A percentile compares a stretch with the other conserved stretches of the same genome.
Conservation (phyloP, 2,888 invertebrate species). For the Pheosia gnoma region DNA sequence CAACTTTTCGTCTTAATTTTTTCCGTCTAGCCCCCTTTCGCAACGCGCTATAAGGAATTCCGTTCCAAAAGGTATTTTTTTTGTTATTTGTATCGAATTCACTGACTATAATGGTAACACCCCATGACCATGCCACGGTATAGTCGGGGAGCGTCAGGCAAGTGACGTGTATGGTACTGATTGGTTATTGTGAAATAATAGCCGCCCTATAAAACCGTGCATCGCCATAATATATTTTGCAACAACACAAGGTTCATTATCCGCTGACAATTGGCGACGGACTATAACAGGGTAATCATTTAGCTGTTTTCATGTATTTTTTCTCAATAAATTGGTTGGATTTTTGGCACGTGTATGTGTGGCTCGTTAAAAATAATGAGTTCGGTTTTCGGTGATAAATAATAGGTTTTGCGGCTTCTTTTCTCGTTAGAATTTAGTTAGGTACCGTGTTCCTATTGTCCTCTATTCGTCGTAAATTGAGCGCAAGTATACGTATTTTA, state of each 20-base stretch:
- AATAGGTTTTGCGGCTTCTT: constrained; percentile 52
- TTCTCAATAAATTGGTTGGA: constrained; percentile 71
- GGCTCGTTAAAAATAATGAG: constrained; percentile 81
- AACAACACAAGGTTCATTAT: constrained; percentile 39
- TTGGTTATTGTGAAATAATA: constrained; percentile 80
- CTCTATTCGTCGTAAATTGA: constrained; percentile 31
- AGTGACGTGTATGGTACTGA: constrained; percentile 75
- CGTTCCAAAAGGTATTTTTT: not conserved
- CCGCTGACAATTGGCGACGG: constrained; percentile 12
- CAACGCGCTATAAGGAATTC: no score
- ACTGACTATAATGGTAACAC: constrained; percentile 36
- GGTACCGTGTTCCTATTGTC: constrained; percentile 31
- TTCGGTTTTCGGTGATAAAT: constrained; percentile 63
- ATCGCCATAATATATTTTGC: constrained; percentile 33
- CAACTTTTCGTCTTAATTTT: no score
- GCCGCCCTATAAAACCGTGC: constrained; percentile 55
- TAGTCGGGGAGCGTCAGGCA: constrained; percentile 65
- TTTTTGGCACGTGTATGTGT: constrained; percentile 65
- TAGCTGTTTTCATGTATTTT: constrained; percentile 54
- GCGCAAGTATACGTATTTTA: constrained; percentile 29
- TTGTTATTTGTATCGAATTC: not conserved
- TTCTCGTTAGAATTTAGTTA: constrained; percentile 45
- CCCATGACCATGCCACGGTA: constrained; percentile 36
- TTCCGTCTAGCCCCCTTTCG: no score
- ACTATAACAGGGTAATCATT: constrained; percentile 57